Conservation (phyloP, 1,140 invertebrate genomes). For the Paralvinella palmiformis region DNA sequence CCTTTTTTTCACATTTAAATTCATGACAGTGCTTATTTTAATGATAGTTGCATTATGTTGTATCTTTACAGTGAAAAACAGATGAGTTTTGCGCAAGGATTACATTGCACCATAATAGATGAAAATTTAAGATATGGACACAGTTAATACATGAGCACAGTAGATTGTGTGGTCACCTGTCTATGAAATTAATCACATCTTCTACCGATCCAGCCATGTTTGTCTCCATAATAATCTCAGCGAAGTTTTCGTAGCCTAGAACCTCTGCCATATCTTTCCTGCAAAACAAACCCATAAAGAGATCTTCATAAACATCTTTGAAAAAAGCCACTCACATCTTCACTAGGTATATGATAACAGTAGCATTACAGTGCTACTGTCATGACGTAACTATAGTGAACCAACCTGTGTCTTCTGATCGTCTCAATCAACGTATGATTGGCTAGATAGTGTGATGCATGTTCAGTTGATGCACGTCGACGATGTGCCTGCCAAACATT, state of each 20-base stretch:
- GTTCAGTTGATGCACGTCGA: conserved; percentile 58
- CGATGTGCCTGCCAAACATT: conserved; percentile 75
- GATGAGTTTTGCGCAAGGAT: too few species aligned
- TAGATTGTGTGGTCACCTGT: conserved; percentile 52
- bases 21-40: too few species aligned
- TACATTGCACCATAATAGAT: not conserved
- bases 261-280: conserved; percentile 66
- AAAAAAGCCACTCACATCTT: not conserved
- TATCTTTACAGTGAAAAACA: too few species aligned
- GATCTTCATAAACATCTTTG: not conserved
- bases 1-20: too few species aligned
- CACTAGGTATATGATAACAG: not conserved
- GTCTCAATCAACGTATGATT: conserved; percentile 73
- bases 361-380: too few species aligned
- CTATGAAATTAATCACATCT: conserved; percentile 68
- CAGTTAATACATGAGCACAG: conserved; percentile 6
- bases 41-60: too few species aligned
- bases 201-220: conserved; percentile 85
- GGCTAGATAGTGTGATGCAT: conserved; percentile 37
- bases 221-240: conserved; percentile 84
- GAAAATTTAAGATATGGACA: not conserved
- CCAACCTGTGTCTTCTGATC: conserved; percentile 60
- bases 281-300: conserved; percentile 21
- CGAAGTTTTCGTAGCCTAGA: conserved; percentile 72
- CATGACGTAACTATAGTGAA: not conserved